These are phyloP conservation scores for Merodon equestris DNA, from an alignment of 2,888 invertebrate genomes.

Conservation along the genomic window DNA sequence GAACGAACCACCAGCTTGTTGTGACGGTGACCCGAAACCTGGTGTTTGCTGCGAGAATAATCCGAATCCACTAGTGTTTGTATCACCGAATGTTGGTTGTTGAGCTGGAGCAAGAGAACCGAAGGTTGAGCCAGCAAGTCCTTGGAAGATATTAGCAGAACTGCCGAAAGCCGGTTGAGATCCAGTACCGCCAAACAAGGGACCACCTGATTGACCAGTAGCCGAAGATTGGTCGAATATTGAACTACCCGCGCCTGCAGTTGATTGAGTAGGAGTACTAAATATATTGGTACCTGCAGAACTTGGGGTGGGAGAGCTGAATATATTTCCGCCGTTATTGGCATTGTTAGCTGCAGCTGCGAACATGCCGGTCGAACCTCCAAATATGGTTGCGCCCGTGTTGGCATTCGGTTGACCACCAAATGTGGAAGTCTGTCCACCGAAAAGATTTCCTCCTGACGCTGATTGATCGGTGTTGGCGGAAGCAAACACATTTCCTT, in stretches of 20 bases:
- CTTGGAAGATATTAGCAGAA: conserved; percentile 70
- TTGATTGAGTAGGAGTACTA: conserved; percentile 44
- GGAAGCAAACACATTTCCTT: conserved; percentile 29
- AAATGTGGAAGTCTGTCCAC: conserved; percentile 52
- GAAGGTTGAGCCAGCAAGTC: conserved; percentile 58
- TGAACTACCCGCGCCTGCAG: conserved; percentile 58
- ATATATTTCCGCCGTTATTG: conserved; percentile 70
- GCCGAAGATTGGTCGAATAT: conserved; percentile 69
- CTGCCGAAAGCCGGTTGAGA: conserved; percentile 58
- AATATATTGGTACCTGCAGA: conserved; percentile 49
- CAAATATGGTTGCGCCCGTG: conserved; percentile 43
- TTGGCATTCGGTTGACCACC: conserved; percentile 46
- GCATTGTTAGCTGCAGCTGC: conserved; percentile 69
- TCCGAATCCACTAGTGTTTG: conserved; percentile 68
- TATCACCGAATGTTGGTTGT: too few species aligned
- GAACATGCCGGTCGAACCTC: conserved; percentile 51
- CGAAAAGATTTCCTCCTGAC: conserved; percentile 72
- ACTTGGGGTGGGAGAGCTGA: conserved; percentile 66
- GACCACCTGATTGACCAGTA: conserved; percentile 64
- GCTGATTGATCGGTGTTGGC: conserved; percentile 45
- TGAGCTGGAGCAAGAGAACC: conserved; percentile 60
- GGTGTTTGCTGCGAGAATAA: conserved; percentile 71
- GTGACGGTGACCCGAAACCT: conserved; percentile 70
- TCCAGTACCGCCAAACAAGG: conserved; percentile 67
- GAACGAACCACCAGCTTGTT: conserved; percentile 69